These are phyloP conservation scores for Busseola fusca DNA, from an alignment of 2,888 invertebrate genomes.

Conservation along the genomic window DNA sequence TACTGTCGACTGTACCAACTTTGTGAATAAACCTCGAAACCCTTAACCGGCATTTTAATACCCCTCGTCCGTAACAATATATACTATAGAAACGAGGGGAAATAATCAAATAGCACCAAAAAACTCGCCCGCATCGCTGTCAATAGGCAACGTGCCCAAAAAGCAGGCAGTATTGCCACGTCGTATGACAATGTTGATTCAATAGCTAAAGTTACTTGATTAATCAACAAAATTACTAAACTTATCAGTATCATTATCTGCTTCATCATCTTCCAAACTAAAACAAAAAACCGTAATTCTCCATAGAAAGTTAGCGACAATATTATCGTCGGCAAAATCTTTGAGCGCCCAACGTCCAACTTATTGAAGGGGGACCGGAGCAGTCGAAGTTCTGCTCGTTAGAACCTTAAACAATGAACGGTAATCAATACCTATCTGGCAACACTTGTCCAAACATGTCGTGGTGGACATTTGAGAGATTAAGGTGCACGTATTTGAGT, in stretches of 20 bases:
- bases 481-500: neutral
- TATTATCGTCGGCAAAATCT: conserved; percentile 49
- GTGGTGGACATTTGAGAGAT: conserved; percentile 10
- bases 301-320: conserved; percentile 26
- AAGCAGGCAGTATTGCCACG: no score
- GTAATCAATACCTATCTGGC: conserved; percentile 48
- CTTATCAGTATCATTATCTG: conserved; percentile 19
- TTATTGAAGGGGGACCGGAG: conserved; percentile 32
- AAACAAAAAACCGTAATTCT: conserved; percentile 37
- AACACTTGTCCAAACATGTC: conserved; percentile 36
- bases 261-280: conserved; percentile 6
- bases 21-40: no score
- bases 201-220: neutral
- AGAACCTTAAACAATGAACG: conserved; percentile 40
- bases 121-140: no score
- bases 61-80: no score
- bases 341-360: conserved; percentile 27
- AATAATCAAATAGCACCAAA: no score
- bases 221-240: neutral
- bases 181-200: no score
- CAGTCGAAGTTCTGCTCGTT: conserved; percentile 54
- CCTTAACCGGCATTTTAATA: no score
- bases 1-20: no score
- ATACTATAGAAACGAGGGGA: no score
- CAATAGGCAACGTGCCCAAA: no score